These are phyloP conservation scores for Ageneiosus marmoratus DNA, from an alignment of 2,113 vertebrate genomes.

Conservation along the genomic window DNA sequence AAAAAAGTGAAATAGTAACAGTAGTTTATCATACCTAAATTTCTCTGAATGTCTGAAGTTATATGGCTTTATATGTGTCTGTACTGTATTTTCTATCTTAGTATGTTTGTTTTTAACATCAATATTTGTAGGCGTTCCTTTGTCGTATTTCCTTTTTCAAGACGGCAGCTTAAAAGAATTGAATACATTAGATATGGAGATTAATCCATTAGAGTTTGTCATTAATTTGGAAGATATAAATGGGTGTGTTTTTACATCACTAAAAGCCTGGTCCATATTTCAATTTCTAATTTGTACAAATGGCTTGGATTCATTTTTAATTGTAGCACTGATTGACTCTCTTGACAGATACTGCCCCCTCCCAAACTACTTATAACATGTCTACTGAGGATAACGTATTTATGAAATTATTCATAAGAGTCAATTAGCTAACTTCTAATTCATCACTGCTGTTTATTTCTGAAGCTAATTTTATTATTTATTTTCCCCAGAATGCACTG, in stretches of 20 bases:
- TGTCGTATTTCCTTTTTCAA: neutral
- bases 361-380: neutral
- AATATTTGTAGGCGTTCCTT: neutral
- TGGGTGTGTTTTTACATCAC: neutral
- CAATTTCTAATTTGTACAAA: neutral
- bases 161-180: neutral
- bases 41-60: neutral
- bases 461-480: neutral
- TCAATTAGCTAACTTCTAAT: neutral
- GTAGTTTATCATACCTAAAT: neutral
- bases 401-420: neutral
- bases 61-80: neutral
- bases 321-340: conserved; percentile 1
- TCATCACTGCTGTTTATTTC: neutral
- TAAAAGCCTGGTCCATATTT: neutral
- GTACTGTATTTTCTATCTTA: neutral
- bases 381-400: neutral
- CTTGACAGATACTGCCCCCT: neutral
- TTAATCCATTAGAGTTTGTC: too few species aligned
- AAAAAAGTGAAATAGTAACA: neutral
- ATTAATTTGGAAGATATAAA: neutral
- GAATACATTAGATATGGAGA: too few species aligned
- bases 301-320: neutral
- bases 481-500: neutral
- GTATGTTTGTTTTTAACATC: neutral